Evolutionary conservation across 2,113 vertebrate genomes (phyloP).

Genomic region (Petrocephalus zakoni): DNA sequence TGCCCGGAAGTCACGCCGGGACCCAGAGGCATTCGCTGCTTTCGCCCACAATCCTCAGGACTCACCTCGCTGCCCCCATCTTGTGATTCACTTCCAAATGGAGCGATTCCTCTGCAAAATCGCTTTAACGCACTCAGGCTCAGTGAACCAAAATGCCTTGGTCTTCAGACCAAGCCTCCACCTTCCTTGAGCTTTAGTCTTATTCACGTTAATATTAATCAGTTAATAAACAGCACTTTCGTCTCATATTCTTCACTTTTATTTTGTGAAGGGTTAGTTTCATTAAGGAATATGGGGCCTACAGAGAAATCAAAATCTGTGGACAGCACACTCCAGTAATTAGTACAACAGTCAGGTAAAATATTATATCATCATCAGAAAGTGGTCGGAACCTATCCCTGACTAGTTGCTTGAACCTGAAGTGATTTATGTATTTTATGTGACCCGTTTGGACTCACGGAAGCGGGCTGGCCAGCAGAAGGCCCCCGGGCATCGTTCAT

Average conservation of each 20-base stretch:
- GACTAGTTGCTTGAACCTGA: background rate
- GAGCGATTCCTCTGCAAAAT: conserved; percentile 12
- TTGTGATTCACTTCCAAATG: conserved; percentile 54
- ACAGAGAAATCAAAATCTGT: too few species aligned
- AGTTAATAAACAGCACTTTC: background rate
- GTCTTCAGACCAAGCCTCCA: background rate
- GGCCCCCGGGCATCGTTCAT: background rate
- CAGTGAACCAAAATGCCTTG: background rate
- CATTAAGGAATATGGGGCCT: background rate
- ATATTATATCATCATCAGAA: background rate
- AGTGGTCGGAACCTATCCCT: background rate
- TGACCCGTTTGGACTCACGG: background rate
- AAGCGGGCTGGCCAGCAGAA: background rate
- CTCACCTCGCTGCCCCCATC: conserved; percentile 48
- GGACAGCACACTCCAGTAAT: background rate
- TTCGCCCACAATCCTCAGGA: conserved; percentile 33
- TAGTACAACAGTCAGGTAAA: background rate
- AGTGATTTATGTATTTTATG: background rate
- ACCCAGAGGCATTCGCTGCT: conserved; percentile 38
- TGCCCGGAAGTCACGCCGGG: conserved; percentile 40
- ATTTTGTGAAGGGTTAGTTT: background rate
- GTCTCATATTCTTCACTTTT: background rate
- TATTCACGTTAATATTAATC: background rate
- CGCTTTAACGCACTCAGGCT: background rate
- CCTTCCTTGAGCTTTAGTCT: background rate